Conservation (phyloP, 2,888 invertebrate genomes). For the Xylocampa areola region DNA sequence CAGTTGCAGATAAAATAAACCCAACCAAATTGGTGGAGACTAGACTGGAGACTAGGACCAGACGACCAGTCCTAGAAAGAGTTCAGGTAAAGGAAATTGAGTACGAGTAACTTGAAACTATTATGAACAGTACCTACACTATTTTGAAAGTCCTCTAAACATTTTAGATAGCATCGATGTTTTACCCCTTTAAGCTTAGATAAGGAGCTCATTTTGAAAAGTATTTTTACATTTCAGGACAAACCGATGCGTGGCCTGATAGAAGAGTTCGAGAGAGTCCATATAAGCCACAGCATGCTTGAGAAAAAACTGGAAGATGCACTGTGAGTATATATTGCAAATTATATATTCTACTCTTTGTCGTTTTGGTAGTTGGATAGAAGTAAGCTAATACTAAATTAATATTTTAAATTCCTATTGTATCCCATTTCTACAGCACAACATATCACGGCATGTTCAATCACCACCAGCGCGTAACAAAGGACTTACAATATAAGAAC, state of each 20-base stretch:
- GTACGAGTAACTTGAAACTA: too few species aligned
- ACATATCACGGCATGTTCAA: constrained; percentile 91
- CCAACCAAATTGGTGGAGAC: constrained; percentile 96
- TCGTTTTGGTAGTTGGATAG: too few species aligned
- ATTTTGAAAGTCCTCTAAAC: too few species aligned
- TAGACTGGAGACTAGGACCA: constrained; percentile 94
- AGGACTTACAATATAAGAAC: constrained; percentile 93
- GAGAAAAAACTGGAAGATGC: constrained; percentile 92
- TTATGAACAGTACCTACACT: too few species aligned
- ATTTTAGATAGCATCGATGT: too few species aligned
- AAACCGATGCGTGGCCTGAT: constrained; percentile 93
- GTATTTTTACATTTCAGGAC: constrained; percentile 91
- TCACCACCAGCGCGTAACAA: constrained; percentile 89
- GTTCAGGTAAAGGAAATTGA: constrained; percentile 75
- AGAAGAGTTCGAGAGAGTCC: constrained; percentile 92
- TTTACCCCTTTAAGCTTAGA: too few species aligned
- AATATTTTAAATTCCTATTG: too few species aligned
- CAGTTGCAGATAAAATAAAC: constrained; percentile 93
- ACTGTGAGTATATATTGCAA: constrained; percentile 91
- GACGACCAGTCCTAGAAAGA: constrained; percentile 93
- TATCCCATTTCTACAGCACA: constrained; percentile 75
- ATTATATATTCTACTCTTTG: too few species aligned
- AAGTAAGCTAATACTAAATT: too few species aligned
- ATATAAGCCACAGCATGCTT: constrained; percentile 91
- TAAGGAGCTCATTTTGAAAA: too few species aligned